Evolutionary conservation across 64 coral and sea anemone genomes (phyloP), one percentile per base, ranked within the genome.

Genomic region (Porites lutea): DNA sequence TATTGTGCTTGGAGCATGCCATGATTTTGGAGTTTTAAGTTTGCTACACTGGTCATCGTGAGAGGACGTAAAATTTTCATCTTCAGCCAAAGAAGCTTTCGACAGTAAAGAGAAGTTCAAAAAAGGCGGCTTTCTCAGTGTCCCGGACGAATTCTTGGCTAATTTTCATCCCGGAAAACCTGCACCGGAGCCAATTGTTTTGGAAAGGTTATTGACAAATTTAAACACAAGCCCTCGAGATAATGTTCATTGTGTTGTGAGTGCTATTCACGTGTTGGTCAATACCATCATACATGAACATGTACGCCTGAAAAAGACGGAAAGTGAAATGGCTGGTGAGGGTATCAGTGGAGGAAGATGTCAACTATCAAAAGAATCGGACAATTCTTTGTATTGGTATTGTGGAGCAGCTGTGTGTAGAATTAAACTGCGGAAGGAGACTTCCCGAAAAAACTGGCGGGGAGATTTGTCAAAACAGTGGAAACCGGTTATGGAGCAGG

Each of bases 361-460:
- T 37, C 27, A 0, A 37, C 27, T 37, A 37, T 37, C 27, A n/a
- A 49, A 77, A 77, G 74, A 77, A 51, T 77, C 48, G 19, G 74
- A 77, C 2, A 18, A 77, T 50, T 53, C 48, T 19, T n/a, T 77
- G 48, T 77, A 77, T 49, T 14, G 49, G 52, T 77, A 20, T 53
- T 51, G 51, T 77, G 75, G 75, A 9, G 75, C 75, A 52, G 11
- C 75, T 49, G 48, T 82, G 61, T 20, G 12, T 8, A 82, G 61
- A 55, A 82, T 65, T 15, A 82, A 63, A 64, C 79, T 82, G n/a
- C 16, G 79, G 46, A 61, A 82, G n/a, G 79, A 82, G 55, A 82
- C 59, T 82, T 37, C 10, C 58, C 11, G 79, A 45, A 82, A 63
- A n/a, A 82, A 82, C 27, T 19, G 79, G 62, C 20, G 57, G 2